Base-by-base conservation (phyloP, 2,888 invertebrate genomes). In the Machimus rusticus region DNA sequence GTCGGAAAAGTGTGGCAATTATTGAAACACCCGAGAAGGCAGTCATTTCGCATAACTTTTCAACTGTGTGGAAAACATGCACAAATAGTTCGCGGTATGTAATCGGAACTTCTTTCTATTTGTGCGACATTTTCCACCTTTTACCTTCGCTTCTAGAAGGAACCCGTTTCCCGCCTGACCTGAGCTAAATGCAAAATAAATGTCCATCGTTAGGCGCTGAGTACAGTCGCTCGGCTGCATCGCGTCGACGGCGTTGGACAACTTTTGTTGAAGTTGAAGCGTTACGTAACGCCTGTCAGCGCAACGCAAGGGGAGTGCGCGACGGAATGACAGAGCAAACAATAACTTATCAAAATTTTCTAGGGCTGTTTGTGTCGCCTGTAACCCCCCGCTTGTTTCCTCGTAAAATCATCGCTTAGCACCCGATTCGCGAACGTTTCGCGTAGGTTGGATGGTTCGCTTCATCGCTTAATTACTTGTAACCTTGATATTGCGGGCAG, bases 401-500 rank as follows among this genome's bases (percentile, higher is more conserved):
- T 51, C n/a, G 51, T 51, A 16, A 46, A 16, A 46, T 5, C 16
- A 46, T 46, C 43, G 43, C 16, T 46, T 46, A 16, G 14, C 43
- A 46, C 43, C 43, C 43, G 43, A 46, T 51, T 51, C 51, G 51
- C 51, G n/a, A 51, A 19, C 51, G 8, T n/a, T n/a, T 5, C 5
- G n/a, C 43, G 46, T 43, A 16, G 37, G 57, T 37, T 55, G 37
- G 55, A 57, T 19, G 82, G 12, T 66, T 66, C 23, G 82, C 55
- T 81, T 81, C 55, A 81, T 28, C 57, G 82, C 82, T 82, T 57
- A 82, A 82, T 82, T 82, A 37, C 82, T 82, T 39, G 82, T 82
- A 82, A 82, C 82, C 82, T 82, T 82, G 82, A 82, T 82, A 82
- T 82, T 82, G 82, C 37, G 55, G 34, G 51, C 82, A 57, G 31